Percentiles rank a stretch among this genome's conserved stretches.
These are phyloP conservation scores for Myotis findleyi DNA, from an alignment of 2,797 vertebrate genomes.

Conservation along the genomic window DNA sequence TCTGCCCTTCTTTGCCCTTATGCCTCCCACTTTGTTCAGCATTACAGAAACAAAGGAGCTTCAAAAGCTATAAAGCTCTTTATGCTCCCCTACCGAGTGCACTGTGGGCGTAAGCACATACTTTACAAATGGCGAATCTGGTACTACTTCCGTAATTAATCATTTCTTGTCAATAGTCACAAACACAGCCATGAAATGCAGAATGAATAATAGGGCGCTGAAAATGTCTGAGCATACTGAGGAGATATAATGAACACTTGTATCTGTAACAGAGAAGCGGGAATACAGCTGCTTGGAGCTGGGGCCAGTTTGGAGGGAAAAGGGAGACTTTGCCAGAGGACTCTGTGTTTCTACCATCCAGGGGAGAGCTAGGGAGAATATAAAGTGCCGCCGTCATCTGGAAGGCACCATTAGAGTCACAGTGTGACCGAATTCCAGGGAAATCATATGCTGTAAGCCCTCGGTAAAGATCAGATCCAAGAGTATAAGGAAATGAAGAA, in stretches of 20 bases:
- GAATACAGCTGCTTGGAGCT: neutral
- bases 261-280: neutral
- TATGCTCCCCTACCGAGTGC: neutral
- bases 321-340: neutral
- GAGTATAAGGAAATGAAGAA: slow-evolving; percentile 8
- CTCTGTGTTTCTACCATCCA: neutral
- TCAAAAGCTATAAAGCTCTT: neutral
- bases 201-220: slow-evolving; percentile 26
- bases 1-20: neutral
- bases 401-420: neutral
- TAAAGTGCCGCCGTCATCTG: neutral
- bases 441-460: neutral
- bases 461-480: neutral
- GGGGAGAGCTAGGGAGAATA: neutral
- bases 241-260: neutral
- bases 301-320: neutral
- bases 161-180: slow-evolving; percentile 45
- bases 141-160: slow-evolving; percentile 37
- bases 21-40: neutral
- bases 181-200: neutral
- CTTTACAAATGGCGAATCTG: slow-evolving; percentile 45
- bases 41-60: neutral
- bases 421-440: neutral
- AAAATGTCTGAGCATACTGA: neutral
- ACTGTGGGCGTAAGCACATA: neutral